Percentiles rank a stretch among this genome's conserved stretches.
Evolutionary conservation across 2,113 vertebrate species (phyloP).

Genomic region (Todiramphus saurophagus): DNA sequence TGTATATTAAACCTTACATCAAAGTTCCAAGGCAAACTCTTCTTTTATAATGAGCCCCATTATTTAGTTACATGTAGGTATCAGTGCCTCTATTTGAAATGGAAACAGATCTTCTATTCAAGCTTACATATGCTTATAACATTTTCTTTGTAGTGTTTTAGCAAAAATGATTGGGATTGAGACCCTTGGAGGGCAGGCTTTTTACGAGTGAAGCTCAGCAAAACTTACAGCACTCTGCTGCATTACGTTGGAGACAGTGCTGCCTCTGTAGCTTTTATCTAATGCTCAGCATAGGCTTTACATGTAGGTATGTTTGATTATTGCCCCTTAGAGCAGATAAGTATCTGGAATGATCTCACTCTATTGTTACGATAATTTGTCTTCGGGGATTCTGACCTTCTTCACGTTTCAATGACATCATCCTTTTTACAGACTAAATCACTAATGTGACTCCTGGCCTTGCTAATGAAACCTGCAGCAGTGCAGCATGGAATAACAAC

Average conservation of each 20-base stretch:
- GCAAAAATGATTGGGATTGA: background rate
- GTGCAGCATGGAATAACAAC: background rate
- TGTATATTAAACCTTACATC: background rate
- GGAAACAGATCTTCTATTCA: background rate
- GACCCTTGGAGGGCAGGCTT: background rate
- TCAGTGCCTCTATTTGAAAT: background rate
- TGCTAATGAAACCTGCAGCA: constrained; percentile 24
- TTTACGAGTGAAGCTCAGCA: background rate
- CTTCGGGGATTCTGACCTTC: constrained; percentile 59
- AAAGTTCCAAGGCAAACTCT: background rate
- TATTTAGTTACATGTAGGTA: background rate
- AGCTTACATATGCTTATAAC: background rate
- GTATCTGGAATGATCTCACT: constrained; percentile 65
- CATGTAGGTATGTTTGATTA: constrained; percentile 20
- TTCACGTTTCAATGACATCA: constrained; percentile 58
- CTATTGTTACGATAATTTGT: constrained; percentile 62
- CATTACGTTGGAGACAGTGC: background rate
- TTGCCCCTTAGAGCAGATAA: constrained; percentile 43
- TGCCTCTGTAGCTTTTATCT: constrained; percentile 35
- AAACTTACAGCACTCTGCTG: background rate
- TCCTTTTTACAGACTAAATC: constrained; percentile 51
- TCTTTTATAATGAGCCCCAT: background rate
- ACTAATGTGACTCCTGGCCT: constrained; percentile 21
- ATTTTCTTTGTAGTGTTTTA: background rate
- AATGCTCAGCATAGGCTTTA: constrained; percentile 19